Evolutionary conservation across 2,797 vertebrate genomes (phyloP).

Genomic region (Sciurus vulgaris): DNA sequence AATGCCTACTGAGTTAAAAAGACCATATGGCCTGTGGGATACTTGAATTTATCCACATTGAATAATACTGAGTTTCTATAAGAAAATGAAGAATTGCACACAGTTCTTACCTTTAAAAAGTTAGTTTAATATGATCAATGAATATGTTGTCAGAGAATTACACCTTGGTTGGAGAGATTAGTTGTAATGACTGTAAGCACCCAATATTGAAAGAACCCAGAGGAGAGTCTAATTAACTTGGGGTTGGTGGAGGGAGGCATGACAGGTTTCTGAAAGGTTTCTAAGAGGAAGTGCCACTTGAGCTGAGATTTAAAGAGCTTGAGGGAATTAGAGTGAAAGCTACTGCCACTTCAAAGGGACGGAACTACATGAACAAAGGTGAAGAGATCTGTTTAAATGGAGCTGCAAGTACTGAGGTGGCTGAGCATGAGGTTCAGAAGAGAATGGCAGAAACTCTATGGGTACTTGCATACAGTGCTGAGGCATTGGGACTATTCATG

Average conservation of each 20-base stretch:
- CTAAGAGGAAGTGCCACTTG: neutral
- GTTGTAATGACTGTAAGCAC: neutral
- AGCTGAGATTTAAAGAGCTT: slow-evolving; percentile 30
- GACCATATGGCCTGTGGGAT: neutral
- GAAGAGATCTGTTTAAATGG: neutral
- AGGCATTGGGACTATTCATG: neutral
- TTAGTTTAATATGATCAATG: neutral
- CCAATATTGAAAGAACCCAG: neutral
- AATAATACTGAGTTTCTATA: neutral
- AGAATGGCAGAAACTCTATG: neutral
- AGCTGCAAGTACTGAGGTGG: neutral
- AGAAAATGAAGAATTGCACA: slow-evolving; percentile 11
- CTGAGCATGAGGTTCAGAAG: neutral
- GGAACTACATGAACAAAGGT: neutral
- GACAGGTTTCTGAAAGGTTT: slow-evolving; percentile 31
- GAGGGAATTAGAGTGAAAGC: neutral
- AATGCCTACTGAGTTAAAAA: neutral
- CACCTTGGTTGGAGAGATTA: neutral
- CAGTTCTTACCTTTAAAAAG: slow-evolving; percentile 22
- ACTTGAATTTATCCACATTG: neutral
- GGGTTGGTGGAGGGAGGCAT: neutral
- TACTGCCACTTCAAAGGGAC: neutral
- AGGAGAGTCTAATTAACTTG: slow-evolving; percentile 21
- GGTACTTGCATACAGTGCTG: neutral
- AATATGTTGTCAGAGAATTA: neutral